Percentiles rank a stretch among this genome's conserved stretches.
Conservation (phyloP, 2,113 vertebrate species). For the Piaya cayana region DNA sequence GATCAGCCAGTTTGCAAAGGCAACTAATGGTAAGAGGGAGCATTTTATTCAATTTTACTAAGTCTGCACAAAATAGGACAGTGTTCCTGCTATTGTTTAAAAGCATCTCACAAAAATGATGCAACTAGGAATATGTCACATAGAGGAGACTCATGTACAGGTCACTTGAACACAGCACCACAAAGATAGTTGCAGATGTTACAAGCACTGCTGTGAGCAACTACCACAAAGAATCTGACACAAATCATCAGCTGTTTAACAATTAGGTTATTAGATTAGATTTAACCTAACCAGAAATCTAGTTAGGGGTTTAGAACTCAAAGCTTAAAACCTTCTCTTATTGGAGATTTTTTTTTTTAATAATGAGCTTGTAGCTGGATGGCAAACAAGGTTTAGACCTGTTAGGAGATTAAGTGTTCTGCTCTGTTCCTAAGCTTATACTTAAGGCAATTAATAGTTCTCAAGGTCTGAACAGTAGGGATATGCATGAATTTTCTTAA, state of each 20-base stretch:
- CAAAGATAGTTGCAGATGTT: neutral
- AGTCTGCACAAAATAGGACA: neutral
- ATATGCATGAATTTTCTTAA: slow-evolving; percentile 33
- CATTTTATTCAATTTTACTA: neutral
- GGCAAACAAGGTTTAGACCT: slow-evolving; percentile 51
- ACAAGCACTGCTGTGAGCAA: neutral
- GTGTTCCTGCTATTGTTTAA: neutral
- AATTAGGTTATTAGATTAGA: neutral
- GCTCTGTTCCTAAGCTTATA: slow-evolving; percentile 43
- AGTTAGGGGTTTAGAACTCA: neutral
- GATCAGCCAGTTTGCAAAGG: neutral
- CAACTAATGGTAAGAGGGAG: neutral
- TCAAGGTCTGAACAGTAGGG: neutral
- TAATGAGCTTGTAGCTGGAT: slow-evolving; percentile 23
- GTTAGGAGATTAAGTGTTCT: slow-evolving; percentile 59
- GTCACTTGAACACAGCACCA: neutral
- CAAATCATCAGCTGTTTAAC: neutral
- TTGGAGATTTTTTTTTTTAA: neutral
- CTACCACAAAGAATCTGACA: neutral
- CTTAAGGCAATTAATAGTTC: slow-evolving; percentile 53
- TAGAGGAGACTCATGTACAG: neutral
- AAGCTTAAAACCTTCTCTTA: neutral
- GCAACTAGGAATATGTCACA: neutral
- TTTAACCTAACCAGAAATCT: neutral
- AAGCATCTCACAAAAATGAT: neutral